These are phyloP conservation scores for Magallana nippona DNA, from an alignment of 2,888 invertebrate species.

Conservation along the genomic window DNA sequence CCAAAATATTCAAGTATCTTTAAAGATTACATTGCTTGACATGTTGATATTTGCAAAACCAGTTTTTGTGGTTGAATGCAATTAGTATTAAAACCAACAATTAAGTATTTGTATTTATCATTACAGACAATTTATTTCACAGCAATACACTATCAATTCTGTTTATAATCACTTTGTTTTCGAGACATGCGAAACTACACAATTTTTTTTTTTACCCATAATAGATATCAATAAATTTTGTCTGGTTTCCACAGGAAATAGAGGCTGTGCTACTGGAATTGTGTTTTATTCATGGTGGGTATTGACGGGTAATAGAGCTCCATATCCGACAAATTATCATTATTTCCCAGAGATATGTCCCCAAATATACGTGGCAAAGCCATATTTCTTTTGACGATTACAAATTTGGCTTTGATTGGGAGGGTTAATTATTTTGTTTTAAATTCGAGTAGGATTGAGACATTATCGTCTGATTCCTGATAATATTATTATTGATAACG, in stretches of 20 bases:
- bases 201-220: background rate
- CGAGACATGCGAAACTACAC: background rate
- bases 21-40: no score
- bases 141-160: no score
- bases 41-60: no score
- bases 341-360: background rate
- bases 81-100: no score
- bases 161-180: no score
- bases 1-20: no score
- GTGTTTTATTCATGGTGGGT: background rate
- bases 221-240: background rate
- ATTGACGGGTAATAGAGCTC: background rate
- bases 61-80: no score
- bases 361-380: background rate
- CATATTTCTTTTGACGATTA: background rate
- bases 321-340: background rate
- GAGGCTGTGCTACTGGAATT: background rate
- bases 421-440: slow-evolving; percentile 25
- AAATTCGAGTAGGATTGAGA: slow-evolving; percentile 29
- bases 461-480: slow-evolving; percentile 12
- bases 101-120: no score
- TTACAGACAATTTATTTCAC: no score
- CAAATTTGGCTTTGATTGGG: slow-evolving; percentile 4
- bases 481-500: slow-evolving; percentile 16
- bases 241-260: slow-evolving; percentile 21